These are phyloP conservation scores for Eriocheir sinensis DNA, from an alignment of 1,140 invertebrate genomes.

Conservation along the genomic window DNA sequence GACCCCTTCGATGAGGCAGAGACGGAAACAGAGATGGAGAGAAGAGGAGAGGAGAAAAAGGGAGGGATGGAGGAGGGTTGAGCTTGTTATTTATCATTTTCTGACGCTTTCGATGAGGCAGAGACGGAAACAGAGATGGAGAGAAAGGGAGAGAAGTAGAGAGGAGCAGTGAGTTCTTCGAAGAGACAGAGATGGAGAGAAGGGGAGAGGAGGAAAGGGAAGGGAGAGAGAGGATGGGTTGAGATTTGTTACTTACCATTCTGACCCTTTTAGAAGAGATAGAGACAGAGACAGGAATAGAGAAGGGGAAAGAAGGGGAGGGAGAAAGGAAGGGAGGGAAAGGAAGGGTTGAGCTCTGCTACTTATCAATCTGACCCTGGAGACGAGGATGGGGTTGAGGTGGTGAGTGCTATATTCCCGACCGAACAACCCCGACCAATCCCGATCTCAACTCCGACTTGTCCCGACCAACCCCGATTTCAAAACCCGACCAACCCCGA, in stretches of 20 bases:
- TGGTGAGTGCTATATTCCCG: too few relatives aligned
- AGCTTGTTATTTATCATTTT: too few relatives aligned
- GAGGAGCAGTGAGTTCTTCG: conserved; percentile 2
- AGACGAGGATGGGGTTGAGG: conserved; percentile 60
- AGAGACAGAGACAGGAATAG: conserved; percentile 32
- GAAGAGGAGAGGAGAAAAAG: conserved; percentile 27
- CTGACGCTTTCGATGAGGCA: conserved; percentile 43
- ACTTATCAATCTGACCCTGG: conserved; percentile 69
- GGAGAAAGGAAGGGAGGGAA: conserved; percentile 41
- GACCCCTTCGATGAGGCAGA: neutral
- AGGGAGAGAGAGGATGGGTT: conserved; percentile 40
- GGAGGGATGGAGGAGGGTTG: neutral
- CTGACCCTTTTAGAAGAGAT: neutral
- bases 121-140: neutral
- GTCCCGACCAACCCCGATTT: too few relatives aligned
- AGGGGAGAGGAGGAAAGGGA: conserved; percentile 5
- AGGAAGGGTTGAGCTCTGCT: conserved; percentile 51
- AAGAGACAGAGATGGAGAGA: conserved; percentile 32
- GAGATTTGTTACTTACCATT: too few relatives aligned
- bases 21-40: neutral
- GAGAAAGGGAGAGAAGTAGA: conserved; percentile 43
- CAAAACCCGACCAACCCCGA: too few relatives aligned
- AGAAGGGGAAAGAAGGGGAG: conserved; percentile 33
- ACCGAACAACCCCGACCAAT: too few relatives aligned
- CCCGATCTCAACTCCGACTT: too few relatives aligned